Conservation (phyloP, 1,140 invertebrate species). For the Microplitis mediator region DNA sequence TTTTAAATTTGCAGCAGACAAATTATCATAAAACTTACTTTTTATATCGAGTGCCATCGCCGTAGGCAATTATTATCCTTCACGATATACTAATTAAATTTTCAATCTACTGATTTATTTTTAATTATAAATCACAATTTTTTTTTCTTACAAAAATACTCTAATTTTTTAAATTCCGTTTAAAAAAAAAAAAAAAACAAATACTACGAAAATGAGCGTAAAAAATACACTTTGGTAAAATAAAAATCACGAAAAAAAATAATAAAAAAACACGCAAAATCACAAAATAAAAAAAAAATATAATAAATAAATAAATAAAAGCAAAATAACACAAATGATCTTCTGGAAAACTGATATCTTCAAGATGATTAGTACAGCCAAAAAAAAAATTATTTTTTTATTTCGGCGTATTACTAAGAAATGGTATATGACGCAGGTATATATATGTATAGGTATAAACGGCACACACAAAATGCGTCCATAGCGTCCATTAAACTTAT, state of each 20-base stretch:
- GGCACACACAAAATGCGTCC: constrained; percentile 4
- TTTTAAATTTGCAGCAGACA: background rate
- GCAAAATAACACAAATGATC: background rate
- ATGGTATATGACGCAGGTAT: constrained; percentile 7
- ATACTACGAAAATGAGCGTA: background rate
- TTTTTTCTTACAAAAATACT: too few species aligned
- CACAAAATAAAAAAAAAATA: background rate
- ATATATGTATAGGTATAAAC: constrained; percentile 3
- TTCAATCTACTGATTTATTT: too few species aligned
- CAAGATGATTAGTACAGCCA: background rate
- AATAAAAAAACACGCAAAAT: background rate
- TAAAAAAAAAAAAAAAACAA: too few species aligned
- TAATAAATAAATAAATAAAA: background rate
- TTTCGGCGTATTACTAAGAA: background rate
- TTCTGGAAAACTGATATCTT: background rate
- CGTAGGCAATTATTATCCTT: too few species aligned
- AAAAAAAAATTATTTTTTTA: background rate
- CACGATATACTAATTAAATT: too few species aligned
- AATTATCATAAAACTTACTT: background rate
- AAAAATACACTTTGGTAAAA: background rate
- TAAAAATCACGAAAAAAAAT: background rate
- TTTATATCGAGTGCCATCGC: too few species aligned
- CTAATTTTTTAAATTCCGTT: too few species aligned
- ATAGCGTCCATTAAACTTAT: constrained; percentile 19
- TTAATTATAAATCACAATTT: too few species aligned